Conservation (phyloP, 1,140 invertebrate genomes). For the Micrasema minimum region DNA sequence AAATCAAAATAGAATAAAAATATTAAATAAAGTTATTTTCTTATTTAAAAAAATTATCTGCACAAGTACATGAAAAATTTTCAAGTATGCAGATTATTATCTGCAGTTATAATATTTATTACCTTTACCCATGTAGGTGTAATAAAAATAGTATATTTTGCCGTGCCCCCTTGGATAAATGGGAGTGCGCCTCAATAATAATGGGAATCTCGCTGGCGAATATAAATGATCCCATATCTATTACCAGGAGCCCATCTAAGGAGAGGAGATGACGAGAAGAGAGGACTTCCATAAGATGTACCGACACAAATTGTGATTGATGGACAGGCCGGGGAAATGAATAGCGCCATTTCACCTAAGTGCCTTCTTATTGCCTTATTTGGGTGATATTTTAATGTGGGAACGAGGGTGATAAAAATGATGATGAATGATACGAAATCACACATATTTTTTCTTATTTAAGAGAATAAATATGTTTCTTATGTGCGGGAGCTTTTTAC, state of each 20-base stretch:
- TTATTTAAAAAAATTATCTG: no score
- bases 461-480: neutral
- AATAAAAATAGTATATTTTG: no score
- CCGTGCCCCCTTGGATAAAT: neutral
- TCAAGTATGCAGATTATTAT: no score
- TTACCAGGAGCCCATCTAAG: conserved; percentile 27
- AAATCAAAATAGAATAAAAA: no score
- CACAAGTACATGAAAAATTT: no score
- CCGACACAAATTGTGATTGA: conserved; percentile 47
- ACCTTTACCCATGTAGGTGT: no score
- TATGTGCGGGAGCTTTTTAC: neutral
- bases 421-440: neutral
- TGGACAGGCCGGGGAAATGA: conserved; percentile 24
- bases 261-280: neutral
- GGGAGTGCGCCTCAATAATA: conserved; percentile 38
- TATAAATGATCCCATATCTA: conserved; percentile 47
- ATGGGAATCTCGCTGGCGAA: conserved; percentile 37
- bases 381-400: conserved; percentile 27
- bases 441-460: no score
- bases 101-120: no score
- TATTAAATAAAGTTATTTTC: no score
- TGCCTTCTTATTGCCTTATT: conserved; percentile 12
- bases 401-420: conserved; percentile 18
- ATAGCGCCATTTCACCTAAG: conserved; percentile 33
- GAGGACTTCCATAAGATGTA: conserved; percentile 22